A percentile compares a stretch with the other conserved stretches of the same genome.
Conservation (phyloP, 2,888 invertebrate species). For the Lacanobia oleracea region DNA sequence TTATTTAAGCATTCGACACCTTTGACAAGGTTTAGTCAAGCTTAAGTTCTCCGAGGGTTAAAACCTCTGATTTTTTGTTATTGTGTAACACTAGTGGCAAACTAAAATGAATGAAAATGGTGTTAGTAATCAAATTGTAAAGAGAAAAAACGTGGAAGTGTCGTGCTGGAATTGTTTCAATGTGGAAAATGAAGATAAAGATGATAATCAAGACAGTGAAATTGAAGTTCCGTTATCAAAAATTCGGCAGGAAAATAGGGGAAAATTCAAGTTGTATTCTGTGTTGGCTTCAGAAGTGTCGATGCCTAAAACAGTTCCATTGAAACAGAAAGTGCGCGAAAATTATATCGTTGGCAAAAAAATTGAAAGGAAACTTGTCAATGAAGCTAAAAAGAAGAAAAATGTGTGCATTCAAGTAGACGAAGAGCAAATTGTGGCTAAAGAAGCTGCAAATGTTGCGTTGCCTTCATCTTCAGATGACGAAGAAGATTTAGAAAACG, state of each 20-base stretch:
- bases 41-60: slow-evolving; percentile 38
- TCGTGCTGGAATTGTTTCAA: slow-evolving; percentile 86
- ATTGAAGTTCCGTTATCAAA: slow-evolving; percentile 76
- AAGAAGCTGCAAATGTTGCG: slow-evolving; percentile 15
- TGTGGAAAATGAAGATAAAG: slow-evolving; percentile 70
- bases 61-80: slow-evolving; percentile 32
- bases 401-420: slow-evolving; percentile 19
- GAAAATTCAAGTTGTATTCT: slow-evolving; percentile 82
- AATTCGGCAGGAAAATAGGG: slow-evolving; percentile 78
- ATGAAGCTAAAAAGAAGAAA: slow-evolving; percentile 56
- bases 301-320: slow-evolving; percentile 80
- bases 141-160: slow-evolving; percentile 71
- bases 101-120: slow-evolving; percentile 63
- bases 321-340: slow-evolving; percentile 83
- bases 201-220: slow-evolving; percentile 65
- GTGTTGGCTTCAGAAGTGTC: slow-evolving; percentile 81
- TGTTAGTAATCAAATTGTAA: slow-evolving; percentile 63
- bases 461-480: slow-evolving; percentile 38
- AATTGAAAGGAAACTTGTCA: slow-evolving; percentile 76
- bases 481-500: slow-evolving; percentile 6
- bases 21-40: slow-evolving; percentile 76
- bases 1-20: slow-evolving; percentile 78
- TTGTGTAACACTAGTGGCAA: slow-evolving; percentile 11
- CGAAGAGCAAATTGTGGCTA: slow-evolving; percentile 4
- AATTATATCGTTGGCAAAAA: slow-evolving; percentile 80